Evolutionary conservation across 2,888 invertebrate genomes (phyloP), one percentile per base, ranked within the genome.

Genomic region (Germaria angustata): DNA sequence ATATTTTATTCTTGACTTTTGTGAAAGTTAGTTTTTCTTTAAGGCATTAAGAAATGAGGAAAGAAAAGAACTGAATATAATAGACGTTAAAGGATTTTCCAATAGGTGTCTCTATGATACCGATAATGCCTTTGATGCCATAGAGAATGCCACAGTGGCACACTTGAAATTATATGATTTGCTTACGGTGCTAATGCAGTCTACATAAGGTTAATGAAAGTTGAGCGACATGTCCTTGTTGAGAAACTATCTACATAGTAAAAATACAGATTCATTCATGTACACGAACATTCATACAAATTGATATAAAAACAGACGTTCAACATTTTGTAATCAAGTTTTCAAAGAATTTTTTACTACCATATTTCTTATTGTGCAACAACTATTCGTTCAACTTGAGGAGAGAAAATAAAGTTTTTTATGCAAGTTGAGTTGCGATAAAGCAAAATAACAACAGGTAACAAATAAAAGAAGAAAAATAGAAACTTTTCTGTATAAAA

Each of bases 1-100:
- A n/a, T n/a, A n/a, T 49, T 20, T 59, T 46, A 22, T 59, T 15
- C 2, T 36, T 0, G 46, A 15, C 44, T 44, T 24, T 20, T 53
- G 24, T 41, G 7, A 59, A 75, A 46, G 57, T 59, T 53, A 61
- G 41, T 49, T 53, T 65, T 57, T 44, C 63, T 44, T 65, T 17
- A 22, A 63, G n/a, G n/a, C n/a, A n/a, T n/a, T n/a, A 9, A 15
- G 22, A 13, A 34, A 8, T 20, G 15, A 32, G 22, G 22, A 34
- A 13, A 49, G 28, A 41, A 24, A 28, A 41, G 34, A n/a, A n/a
- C 44, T n/a, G 34, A 22, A 13, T 17, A 36, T 17, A 17, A 36
- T 41, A 61, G 28, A 44, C n/a, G n/a, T n/a, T n/a, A n/a, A n/a
- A n/a, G n/a, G n/a, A n/a, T n/a, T n/a, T n/a, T n/a, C n/a, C n/a